A percentile compares a stretch with the other conserved stretches of the same genome.
Evolutionary conservation across 2,888 invertebrate genomes (phyloP).

Genomic region (Acanthosepion lycidas): DNA sequence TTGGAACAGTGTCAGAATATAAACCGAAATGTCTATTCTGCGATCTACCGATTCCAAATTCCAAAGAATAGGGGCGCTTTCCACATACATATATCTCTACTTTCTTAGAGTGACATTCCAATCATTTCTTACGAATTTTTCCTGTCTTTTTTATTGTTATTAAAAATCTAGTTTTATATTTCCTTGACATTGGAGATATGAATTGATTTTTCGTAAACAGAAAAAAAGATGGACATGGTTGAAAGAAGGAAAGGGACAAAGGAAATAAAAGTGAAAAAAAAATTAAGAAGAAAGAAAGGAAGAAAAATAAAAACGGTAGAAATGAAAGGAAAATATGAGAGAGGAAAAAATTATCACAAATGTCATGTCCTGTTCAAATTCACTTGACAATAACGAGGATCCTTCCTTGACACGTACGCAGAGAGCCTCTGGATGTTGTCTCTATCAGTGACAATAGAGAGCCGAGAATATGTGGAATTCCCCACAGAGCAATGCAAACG

Average conservation of each 20-base stretch:
- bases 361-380: neutral
- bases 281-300: no score
- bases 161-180: slow-evolving; percentile 33
- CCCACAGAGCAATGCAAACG: neutral
- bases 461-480: neutral
- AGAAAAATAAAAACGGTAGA: neutral
- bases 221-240: neutral
- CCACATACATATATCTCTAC: neutral
- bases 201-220: neutral
- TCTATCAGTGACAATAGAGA: neutral
- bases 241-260: neutral
- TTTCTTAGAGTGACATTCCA: neutral
- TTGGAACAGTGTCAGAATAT: slow-evolving; percentile 8
- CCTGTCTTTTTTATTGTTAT: neutral
- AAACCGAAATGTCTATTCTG: neutral
- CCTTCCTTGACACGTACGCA: slow-evolving; percentile 2
- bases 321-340: neutral
- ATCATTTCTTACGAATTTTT: neutral
- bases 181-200: neutral
- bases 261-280: neutral
- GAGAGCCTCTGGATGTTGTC: no score
- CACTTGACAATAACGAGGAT: neutral
- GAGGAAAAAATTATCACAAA: neutral
- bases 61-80: neutral
- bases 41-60: neutral